These are phyloP conservation scores for Lochmaea crataegi DNA, from an alignment of 2,888 invertebrate genomes.

Conservation along the genomic window DNA sequence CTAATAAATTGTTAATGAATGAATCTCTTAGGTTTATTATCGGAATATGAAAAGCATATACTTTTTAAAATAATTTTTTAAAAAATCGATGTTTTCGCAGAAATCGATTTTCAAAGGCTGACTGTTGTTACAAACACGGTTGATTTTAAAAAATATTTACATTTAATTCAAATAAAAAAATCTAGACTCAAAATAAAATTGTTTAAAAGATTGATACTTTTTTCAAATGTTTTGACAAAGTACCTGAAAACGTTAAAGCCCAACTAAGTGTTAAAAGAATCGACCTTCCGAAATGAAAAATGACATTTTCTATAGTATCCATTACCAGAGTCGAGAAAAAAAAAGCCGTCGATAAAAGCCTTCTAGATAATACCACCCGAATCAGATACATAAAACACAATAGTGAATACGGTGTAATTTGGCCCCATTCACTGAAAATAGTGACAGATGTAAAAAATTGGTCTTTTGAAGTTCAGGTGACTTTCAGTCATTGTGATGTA, in stretches of 20 bases:
- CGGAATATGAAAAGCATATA: too few species aligned
- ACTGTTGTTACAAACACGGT: too few species aligned
- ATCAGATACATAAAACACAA: constrained; percentile 48
- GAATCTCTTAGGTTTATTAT: too few species aligned
- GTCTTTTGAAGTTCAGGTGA: constrained; percentile 52
- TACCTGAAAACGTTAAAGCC: constrained; percentile 12
- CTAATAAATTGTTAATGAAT: too few species aligned
- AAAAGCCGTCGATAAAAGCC: constrained; percentile 27
- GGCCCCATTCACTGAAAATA: constrained; percentile 48
- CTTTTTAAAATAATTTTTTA: too few species aligned
- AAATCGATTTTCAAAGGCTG: too few species aligned
- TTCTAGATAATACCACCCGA: constrained; percentile 38
- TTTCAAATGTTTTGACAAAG: constrained; percentile 27
- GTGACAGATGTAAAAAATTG: constrained; percentile 54
- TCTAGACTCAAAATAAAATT: not conserved
- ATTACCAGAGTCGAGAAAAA: constrained; percentile 23
- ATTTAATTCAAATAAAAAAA: not conserved
- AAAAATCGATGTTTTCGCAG: too few species aligned
- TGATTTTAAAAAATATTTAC: too few species aligned
- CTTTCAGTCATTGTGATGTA: constrained; percentile 55
- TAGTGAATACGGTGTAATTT: constrained; percentile 48
- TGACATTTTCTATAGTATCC: constrained; percentile 26
- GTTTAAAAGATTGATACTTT: not conserved
- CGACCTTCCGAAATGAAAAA: constrained; percentile 27
- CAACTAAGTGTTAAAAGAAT: constrained; percentile 25